Evolutionary conservation across 2,797 vertebrate species (phyloP), one percentile per base, ranked within the genome.

Genomic region (Melanotaenia boesemani): DNA sequence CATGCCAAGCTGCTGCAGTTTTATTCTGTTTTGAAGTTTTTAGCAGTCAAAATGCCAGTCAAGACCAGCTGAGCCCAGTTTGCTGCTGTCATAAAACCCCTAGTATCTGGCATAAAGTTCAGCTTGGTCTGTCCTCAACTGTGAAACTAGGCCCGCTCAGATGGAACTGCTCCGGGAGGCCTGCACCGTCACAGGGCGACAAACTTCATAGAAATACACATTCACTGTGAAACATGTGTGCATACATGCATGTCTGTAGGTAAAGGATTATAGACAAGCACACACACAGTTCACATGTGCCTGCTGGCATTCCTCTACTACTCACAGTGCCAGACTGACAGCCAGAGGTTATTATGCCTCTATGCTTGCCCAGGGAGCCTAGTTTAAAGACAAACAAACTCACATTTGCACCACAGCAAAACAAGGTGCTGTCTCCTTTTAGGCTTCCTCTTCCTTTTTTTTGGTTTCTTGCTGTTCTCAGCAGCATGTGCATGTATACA

Each of bases 271-370:
- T 10, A 18, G 6, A 39, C 22, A 41, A 36, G 26, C 18, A 28
- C 50, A 56, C 72, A 52, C 81, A 48, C 26, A 34, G 34, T 76
- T 34, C 67, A 68, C 69, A 39, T 36, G 36, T 72, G 77, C 59
- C 73, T 71, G 55, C 69, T 82, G 67, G 74, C 74, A 30, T 78
- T 82, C 36, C 37, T 59, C 26, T 64, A 11, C 24, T 20, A 54
- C 76, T 69, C 24, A 26, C 54, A 73, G 70, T 70, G 76, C 71
- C 87, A 77, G 4, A 64, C 73, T 74, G 87, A 81, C 82, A 85
- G 81, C 41, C 67, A 72, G 74, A 73, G 71, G 84, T 86, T 85
- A 89, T 86, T 86, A 86, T 74, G 62, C 62, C 75, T 78, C 79
- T 75, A 77, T 65, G 68, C 64, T 67, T 82, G 56, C 63, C 56